These are phyloP conservation scores for Ascaphus truei DNA, from an alignment of 2,113 vertebrate species.

Conservation along the genomic window DNA sequence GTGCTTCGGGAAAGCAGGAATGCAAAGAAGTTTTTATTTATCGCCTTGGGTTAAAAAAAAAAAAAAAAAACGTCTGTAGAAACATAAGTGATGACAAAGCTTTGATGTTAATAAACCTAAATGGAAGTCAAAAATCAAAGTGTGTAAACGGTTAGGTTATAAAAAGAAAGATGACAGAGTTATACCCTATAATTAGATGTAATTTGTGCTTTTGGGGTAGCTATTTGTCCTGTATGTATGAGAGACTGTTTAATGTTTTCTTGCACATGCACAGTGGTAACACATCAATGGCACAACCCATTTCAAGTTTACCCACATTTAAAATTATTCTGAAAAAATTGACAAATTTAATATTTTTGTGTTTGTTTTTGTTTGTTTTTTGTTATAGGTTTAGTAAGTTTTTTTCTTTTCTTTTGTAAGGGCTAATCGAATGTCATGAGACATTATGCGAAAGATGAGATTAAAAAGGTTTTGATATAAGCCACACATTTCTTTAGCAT, in stretches of 20 bases:
- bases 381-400: too few relatives aligned
- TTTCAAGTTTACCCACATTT: conserved; percentile 44
- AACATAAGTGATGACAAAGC: conserved; percentile 70
- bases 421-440: too few relatives aligned
- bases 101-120: conserved; percentile 79
- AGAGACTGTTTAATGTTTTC: conserved; percentile 59
- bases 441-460: too few relatives aligned
- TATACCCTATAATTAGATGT: conserved; percentile 69
- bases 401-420: too few relatives aligned
- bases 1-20: conserved; percentile 56
- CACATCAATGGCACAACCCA: conserved; percentile 42
- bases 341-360: too few relatives aligned
- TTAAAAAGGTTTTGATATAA: too few relatives aligned
- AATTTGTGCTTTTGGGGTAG: conserved; percentile 69
- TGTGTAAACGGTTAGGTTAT: conserved; percentile 65
- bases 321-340: too few relatives aligned
- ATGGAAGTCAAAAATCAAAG: conserved; percentile 76
- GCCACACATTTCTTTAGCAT: too few relatives aligned
- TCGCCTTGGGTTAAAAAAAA: conserved; percentile 59
- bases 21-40: conserved; percentile 58
- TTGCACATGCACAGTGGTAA: conserved; percentile 52
- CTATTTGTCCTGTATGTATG: conserved; percentile 65
- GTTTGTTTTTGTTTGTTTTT: too few relatives aligned
- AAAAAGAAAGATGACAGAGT: conserved; percentile 69
- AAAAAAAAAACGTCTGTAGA: conserved; percentile 57